Conservation (phyloP, 2,113 vertebrate species). For the Cottus gobio region DNA sequence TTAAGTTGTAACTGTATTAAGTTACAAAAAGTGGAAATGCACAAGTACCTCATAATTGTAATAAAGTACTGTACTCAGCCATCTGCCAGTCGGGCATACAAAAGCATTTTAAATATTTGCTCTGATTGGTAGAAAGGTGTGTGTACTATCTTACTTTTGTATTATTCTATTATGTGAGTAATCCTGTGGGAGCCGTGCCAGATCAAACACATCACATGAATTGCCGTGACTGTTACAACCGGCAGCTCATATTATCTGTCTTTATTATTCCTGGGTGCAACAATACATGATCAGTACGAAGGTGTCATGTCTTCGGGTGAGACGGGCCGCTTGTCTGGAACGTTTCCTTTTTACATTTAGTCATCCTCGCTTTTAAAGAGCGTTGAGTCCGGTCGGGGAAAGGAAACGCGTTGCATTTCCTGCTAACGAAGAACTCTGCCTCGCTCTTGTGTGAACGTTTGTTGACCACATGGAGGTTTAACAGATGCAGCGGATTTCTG, state of each 20-base stretch:
- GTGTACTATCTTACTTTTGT: neutral
- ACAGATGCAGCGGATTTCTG: neutral
- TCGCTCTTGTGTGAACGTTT: neutral
- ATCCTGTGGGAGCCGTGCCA: slow-evolving; percentile 20
- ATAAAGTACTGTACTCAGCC: neutral
- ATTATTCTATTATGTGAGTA: neutral
- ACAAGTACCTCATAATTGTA: neutral
- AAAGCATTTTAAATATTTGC: neutral
- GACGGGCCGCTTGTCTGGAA: neutral
- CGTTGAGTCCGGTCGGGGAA: slow-evolving; percentile 15
- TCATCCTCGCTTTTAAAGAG: neutral
- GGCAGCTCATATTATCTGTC: neutral
- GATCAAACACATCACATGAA: slow-evolving; percentile 6
- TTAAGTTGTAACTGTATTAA: neutral
- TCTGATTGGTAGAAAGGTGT: neutral
- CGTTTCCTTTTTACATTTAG: neutral
- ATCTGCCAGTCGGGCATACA: neutral
- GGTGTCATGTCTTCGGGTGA: neutral
- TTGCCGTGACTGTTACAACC: neutral
- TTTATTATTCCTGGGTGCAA: slow-evolving; percentile 5
- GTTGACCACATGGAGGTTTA: neutral
- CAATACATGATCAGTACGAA: neutral
- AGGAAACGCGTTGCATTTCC: slow-evolving; percentile 51
- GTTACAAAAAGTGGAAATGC: neutral
- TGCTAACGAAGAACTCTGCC: slow-evolving; percentile 12